phyloP scores from a whole-genome alignment of 2,797 vertebrate species.

The Macroramphosus scolopax region DNA sequence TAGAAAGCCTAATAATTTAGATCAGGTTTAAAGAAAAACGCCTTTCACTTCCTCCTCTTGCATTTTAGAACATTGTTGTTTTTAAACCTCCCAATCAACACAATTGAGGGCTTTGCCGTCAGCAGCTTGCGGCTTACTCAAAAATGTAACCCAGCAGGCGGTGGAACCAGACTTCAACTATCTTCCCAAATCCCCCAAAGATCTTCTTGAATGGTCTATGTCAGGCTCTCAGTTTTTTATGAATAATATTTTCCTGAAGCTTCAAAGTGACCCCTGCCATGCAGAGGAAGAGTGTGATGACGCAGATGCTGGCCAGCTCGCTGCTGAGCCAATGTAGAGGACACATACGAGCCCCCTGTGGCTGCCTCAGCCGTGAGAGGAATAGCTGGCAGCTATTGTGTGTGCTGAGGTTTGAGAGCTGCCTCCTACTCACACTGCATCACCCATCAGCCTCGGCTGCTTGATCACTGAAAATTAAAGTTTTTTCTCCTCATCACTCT shows the following conservation, averaged over 20 bases:
- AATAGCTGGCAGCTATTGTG: slow-evolving; percentile 58
- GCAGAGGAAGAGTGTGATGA: slow-evolving; percentile 60
- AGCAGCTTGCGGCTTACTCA: slow-evolving; percentile 22
- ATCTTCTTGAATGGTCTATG: slow-evolving; percentile 17
- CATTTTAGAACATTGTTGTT: too few species aligned
- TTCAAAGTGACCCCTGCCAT: slow-evolving; percentile 53
- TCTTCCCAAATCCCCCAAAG: too few species aligned
- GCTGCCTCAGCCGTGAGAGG: slow-evolving; percentile 57
- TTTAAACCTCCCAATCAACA: slow-evolving; percentile 30
- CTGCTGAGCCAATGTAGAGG: slow-evolving; percentile 56
- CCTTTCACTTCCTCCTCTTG: too few species aligned
- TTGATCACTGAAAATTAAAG: too few species aligned
- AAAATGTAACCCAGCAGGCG: too few species aligned
- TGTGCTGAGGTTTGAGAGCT: slow-evolving; percentile 28
- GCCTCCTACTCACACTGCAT: slow-evolving; percentile 43
- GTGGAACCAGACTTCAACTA: too few species aligned
- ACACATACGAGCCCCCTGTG: slow-evolving; percentile 52
- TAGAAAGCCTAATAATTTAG: too few species aligned
- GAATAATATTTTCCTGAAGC: slow-evolving; percentile 42
- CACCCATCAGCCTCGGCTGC: slow-evolving; percentile 7
- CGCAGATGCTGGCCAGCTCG: slow-evolving; percentile 54
- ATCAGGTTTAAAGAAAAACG: too few species aligned
- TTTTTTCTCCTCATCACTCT: not conserved
- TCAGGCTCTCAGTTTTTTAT: slow-evolving; percentile 15
- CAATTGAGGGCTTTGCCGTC: slow-evolving; percentile 32